Conservation (phyloP, 2,797 vertebrate species). For the Anomalospiza imberbis region DNA sequence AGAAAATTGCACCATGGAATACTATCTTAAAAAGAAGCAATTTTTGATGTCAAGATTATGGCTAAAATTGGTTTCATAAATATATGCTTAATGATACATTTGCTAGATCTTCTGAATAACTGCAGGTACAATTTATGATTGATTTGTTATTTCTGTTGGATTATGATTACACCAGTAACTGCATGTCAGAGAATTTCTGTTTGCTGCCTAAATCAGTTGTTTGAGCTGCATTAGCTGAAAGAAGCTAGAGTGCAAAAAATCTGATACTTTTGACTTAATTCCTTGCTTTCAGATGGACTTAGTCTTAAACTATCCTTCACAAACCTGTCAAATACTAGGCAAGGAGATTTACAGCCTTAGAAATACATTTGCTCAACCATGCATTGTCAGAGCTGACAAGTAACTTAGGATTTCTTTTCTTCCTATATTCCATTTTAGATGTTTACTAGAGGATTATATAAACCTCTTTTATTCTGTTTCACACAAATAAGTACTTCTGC, state of each 20-base stretch:
- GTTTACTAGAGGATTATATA: neutral
- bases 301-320: neutral
- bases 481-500: neutral
- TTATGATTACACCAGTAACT: neutral
- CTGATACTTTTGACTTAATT: neutral
- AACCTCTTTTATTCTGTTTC: conserved; percentile 5
- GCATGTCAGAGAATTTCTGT: neutral
- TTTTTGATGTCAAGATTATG: neutral
- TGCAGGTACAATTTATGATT: neutral
- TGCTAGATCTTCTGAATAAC: neutral
- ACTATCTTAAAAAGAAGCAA: neutral
- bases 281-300: neutral
- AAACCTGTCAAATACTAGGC: neutral
- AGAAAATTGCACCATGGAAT: neutral
- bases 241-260: neutral
- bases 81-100: accelerated
- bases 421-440: neutral
- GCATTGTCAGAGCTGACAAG: neutral
- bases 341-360: neutral
- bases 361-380: neutral
- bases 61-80: neutral
- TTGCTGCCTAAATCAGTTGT: neutral
- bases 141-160: neutral
- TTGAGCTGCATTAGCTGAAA: neutral
- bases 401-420: neutral